Percentiles rank a stretch among this genome's conserved stretches.
phyloP scores from a whole-genome alignment of 2,113 vertebrate species.

The Bubo scandiacus region DNA sequence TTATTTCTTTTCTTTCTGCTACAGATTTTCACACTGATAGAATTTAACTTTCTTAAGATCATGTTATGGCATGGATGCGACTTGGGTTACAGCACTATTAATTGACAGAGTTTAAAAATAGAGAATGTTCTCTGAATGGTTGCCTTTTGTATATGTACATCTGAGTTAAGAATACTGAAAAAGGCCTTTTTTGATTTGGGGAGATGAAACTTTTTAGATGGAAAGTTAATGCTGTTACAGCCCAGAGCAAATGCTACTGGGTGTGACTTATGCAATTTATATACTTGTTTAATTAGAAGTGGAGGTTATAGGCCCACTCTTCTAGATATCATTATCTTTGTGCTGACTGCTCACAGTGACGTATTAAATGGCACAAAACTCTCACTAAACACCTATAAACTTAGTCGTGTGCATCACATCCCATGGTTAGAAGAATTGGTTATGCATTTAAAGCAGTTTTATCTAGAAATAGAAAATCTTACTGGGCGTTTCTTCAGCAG shows the following conservation, averaged over 20 bases:
- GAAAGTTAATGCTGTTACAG: not conserved
- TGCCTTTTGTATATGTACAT: not conserved
- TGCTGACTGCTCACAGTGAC: not conserved
- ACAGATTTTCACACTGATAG: not conserved
- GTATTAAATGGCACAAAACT: not conserved
- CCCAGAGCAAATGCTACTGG: not conserved
- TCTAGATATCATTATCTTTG: not conserved
- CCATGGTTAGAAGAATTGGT: not conserved
- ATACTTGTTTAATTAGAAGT: not conserved
- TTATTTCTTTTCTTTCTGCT: not conserved
- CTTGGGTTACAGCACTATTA: not conserved
- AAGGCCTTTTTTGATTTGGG: not conserved
- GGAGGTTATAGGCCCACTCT: not conserved
- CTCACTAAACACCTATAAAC: slow-evolving; percentile 13
- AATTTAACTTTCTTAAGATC: not conserved
- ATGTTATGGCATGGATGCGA: not conserved
- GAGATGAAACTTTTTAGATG: not conserved
- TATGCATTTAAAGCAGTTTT: slow-evolving; percentile 3
- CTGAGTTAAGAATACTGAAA: not conserved
- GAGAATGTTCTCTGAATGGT: not conserved
- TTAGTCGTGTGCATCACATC: not conserved
- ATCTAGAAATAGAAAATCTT: slow-evolving; percentile 20
- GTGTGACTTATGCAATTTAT: not conserved
- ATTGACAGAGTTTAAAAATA: not conserved
- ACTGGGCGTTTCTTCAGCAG: not conserved